phyloP scores from a whole-genome alignment of 2,797 vertebrate genomes.

The Acropternis orthonyx region DNA sequence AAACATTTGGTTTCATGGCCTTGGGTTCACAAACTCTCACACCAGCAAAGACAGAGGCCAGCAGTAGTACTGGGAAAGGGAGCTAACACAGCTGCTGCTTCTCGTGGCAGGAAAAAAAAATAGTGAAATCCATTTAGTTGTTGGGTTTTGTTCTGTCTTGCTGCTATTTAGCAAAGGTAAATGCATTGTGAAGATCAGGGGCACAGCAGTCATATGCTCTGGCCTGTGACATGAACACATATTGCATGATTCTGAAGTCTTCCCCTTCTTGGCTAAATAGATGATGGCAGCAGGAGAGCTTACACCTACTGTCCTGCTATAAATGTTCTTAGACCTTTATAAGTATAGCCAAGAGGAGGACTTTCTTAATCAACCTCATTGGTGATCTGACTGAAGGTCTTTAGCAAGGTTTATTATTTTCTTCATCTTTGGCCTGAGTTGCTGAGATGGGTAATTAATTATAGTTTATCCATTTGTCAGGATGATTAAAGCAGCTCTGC shows the following conservation, averaged over 20 bases:
- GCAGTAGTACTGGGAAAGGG: not conserved
- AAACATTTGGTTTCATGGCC: not conserved
- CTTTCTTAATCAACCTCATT: not conserved
- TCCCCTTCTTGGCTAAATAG: not conserved
- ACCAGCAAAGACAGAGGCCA: not conserved
- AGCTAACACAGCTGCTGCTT: not conserved
- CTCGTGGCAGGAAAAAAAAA: not conserved
- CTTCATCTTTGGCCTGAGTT: slow-evolving; percentile 11
- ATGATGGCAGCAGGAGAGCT: not conserved
- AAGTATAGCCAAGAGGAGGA: not conserved
- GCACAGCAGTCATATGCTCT: not conserved
- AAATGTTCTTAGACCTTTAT: not conserved
- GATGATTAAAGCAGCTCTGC: slow-evolving; percentile 33
- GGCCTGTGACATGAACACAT: not conserved
- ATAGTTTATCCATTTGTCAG: slow-evolving; percentile 48
- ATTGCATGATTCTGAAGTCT: not conserved
- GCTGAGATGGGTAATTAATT: slow-evolving; percentile 34
- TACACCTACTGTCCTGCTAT: not conserved
- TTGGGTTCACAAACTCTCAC: not conserved
- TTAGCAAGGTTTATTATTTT: slow-evolving; percentile 46
- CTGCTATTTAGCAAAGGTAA: not conserved
- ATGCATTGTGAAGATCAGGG: not conserved
- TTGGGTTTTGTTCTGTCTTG: not conserved
- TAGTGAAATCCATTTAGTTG: not conserved
- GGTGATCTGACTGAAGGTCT: slow-evolving; percentile 1